These are phyloP conservation scores for Alviniconcha marisindica DNA, from an alignment of 1,140 invertebrate genomes.

Conservation along the genomic window DNA sequence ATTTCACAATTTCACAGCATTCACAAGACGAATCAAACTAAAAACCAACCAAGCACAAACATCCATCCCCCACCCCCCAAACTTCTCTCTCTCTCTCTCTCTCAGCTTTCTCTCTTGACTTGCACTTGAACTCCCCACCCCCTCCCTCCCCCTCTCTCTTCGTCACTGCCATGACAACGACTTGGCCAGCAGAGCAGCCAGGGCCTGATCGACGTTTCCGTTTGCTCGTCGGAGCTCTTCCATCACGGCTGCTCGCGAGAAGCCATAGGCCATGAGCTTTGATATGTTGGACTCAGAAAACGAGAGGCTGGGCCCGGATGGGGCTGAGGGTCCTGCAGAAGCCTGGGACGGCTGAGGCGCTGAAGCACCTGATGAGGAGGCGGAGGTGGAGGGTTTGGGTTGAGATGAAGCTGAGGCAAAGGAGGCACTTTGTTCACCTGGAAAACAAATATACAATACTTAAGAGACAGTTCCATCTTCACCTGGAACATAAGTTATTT, in stretches of 20 bases:
- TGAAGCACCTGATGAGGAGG: background rate
- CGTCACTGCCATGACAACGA: constrained; percentile 49
- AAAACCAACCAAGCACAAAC: too few species aligned
- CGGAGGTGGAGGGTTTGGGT: constrained; percentile 32
- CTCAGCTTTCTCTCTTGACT: background rate
- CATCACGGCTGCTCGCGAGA: constrained; percentile 66
- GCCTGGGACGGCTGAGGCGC: background rate
- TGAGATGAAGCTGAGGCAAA: too few species aligned
- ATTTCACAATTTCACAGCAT: too few species aligned
- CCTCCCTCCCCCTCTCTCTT: background rate
- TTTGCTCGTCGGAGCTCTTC: constrained; percentile 65
- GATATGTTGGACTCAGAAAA: constrained; percentile 66
- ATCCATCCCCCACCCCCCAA: too few species aligned
- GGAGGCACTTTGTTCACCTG: too few species aligned
- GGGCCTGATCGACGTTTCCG: constrained; percentile 69
- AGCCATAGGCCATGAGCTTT: constrained; percentile 65
- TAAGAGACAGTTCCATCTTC: too few species aligned
- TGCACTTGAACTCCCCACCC: background rate
- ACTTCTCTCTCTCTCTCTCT: too few species aligned
- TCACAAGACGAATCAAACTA: too few species aligned
- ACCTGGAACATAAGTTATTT: too few species aligned
- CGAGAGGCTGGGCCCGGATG: constrained; percentile 36
- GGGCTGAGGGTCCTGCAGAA: constrained; percentile 16
- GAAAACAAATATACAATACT: too few species aligned
- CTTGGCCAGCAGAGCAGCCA: constrained; percentile 70